Conservation (phyloP, 92 coral and sea anemone species). For the Porites lobata region DNA sequence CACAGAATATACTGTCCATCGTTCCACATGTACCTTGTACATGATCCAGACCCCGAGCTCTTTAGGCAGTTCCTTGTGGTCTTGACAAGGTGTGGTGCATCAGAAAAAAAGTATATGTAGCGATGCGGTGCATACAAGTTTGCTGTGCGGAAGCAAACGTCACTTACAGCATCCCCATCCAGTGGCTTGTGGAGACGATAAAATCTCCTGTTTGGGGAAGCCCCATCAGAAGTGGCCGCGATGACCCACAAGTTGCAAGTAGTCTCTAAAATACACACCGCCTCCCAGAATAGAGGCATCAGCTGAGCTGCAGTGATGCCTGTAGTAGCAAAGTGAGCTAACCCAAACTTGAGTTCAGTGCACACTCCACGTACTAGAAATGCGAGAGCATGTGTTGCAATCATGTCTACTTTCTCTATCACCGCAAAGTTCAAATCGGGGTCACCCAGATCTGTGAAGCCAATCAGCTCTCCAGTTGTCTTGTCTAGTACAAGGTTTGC, state of each 20-base stretch:
- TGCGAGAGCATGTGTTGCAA: constrained; percentile 71
- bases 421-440: constrained; percentile 61
- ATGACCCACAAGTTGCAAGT: constrained; percentile 62
- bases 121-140: neutral
- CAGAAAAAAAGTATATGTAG: constrained; percentile 56
- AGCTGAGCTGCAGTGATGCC: constrained; percentile 54
- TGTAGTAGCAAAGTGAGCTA: constrained; percentile 73
- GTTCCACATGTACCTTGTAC: constrained; percentile 70
- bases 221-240: constrained; percentile 59
- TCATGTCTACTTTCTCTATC: constrained; percentile 56
- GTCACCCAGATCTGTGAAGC: constrained; percentile 80
- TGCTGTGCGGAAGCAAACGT: constrained; percentile 45
- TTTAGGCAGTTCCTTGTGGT: no score
- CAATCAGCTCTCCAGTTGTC: constrained; percentile 69
- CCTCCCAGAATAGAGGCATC: constrained; percentile 60
- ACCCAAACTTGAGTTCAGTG: constrained; percentile 69
- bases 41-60: constrained; percentile 56
- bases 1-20: constrained; percentile 61
- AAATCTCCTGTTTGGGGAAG: neutral
- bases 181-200: constrained; percentile 35
- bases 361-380: constrained; percentile 77
- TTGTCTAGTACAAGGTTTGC: constrained; percentile 71
- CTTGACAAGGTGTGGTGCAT: no score
- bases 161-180: constrained; percentile 47
- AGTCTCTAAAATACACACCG: constrained; percentile 54